Base-by-base conservation (phyloP, 2,888 invertebrate genomes). In the Auanema freiburgensis region DNA sequence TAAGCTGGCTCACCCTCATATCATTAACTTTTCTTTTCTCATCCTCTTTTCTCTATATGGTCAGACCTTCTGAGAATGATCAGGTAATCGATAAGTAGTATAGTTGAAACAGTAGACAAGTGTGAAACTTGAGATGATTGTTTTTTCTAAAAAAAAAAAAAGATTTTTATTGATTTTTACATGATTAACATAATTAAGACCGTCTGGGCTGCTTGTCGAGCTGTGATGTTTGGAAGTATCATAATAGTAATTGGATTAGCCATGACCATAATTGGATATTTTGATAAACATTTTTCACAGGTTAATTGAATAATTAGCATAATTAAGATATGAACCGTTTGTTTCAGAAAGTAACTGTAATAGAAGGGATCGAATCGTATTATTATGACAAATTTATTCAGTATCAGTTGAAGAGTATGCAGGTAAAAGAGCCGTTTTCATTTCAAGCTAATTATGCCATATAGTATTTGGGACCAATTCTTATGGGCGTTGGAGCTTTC, bases 401-500 rank as follows among this genome's bases (percentile, higher is more conserved):
- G 23, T 74, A 74, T 59, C 67, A 75, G 51, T 63, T 80, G 18
- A 80, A 77, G 52, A 76, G 81, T 64, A 68, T 76, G 65, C 81
- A 73, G 65, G 71, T 71, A 14, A 49, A 57, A 5, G 24, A 8
- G 1, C 8, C 23, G n/a, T 12, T 44, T 23, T 16, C 56, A 41
- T 21, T 3, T 4, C 50, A 42, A 40, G 5, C 49, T 51, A 57
- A 52, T 40, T 51, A n/a, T 44, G 42, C 40, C 14, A 58, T 74
- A 42, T 65, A 83, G 0, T 96, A 95, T 84, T 91, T 93, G n/a
- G 96, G 96, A 0, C 96, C 96, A 1, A 92, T 95, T 71, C 90
- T 96, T 58, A 96, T 96, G 95, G 96, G 96, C 40, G 90, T 94
- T 67, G 95, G 96, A 85, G 93, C 92, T 89, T 96, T 96, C 84